Conservation (phyloP, 2,888 invertebrate genomes). For the Papilio gigon region DNA sequence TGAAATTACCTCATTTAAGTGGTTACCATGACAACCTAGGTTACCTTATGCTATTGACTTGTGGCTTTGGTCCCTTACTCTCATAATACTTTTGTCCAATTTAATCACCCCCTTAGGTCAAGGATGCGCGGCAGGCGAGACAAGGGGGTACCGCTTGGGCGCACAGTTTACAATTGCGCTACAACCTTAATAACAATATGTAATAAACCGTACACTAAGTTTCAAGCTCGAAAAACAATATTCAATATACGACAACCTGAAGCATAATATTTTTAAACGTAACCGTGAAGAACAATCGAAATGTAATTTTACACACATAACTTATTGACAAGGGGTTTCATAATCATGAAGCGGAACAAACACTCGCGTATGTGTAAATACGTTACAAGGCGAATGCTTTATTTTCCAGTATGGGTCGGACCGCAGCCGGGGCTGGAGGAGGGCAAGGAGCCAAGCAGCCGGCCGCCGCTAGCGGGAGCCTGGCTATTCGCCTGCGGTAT, state of each 20-base stretch:
- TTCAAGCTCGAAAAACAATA: constrained; percentile 14
- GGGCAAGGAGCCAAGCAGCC: constrained; percentile 40
- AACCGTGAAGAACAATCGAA: constrained; percentile 39
- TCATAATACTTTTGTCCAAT: too few relatives aligned
- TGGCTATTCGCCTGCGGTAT: constrained; percentile 46
- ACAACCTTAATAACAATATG: neutral
- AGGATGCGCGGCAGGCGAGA: too few relatives aligned
- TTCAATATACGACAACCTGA: constrained; percentile 22
- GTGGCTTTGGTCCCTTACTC: too few relatives aligned
- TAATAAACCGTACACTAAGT: neutral
- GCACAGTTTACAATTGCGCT: too few relatives aligned
- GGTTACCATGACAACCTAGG: too few relatives aligned
- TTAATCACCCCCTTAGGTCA: too few relatives aligned
- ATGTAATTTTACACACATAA: constrained; percentile 39
- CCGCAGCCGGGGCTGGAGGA: constrained; percentile 39
- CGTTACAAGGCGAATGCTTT: constrained; percentile 32
- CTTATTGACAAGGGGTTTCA: constrained; percentile 40
- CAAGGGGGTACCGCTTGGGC: too few relatives aligned
- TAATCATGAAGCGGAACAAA: constrained; percentile 40
- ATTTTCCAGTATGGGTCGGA: constrained; percentile 49
- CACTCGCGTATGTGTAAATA: constrained; percentile 37
- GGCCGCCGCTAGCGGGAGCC: constrained; percentile 40
- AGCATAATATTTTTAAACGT: constrained; percentile 37
- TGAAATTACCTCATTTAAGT: too few relatives aligned
- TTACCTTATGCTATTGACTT: too few relatives aligned